Base-by-base conservation (phyloP, 1,140 invertebrate genomes). In the Elysia chlorotica region DNA sequence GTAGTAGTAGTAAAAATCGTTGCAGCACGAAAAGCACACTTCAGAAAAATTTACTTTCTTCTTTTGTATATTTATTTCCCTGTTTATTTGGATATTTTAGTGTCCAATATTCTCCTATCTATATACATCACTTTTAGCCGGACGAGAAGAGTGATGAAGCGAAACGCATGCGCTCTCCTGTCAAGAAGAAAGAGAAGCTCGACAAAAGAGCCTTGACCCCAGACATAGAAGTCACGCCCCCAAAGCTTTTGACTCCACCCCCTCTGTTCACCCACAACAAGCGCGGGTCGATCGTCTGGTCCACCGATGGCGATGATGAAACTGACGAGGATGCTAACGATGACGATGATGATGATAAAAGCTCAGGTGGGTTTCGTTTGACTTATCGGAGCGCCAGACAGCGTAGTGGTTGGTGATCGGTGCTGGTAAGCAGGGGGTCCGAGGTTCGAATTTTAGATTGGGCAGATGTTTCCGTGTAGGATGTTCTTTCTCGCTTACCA, bases 171-270 rank as follows among this genome's bases (percentile, higher is more conserved):
- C 56, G 56, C 10, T 17, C 56, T 19, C 56, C 56, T 10, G 25
- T 59, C 56, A 59, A 59, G 56, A 59, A 59, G 56, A 59, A 59
- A 25, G 56, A 59, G 28, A 59, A 25, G 25, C 10, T 59, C 6
- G 56, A 59, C 6, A 19, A 25, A 6, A 59, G 25, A 25, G 25
- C 25, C 56, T 6, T 30, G 17, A 19, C 56, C 28, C 56, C 56
- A 6, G 19, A 19, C 6, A 10, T 25, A 10, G 19, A 19, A 59
- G 56, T 10, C 17, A 19, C 56, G 6, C 19, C 56, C 28, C 10
- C 19, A 17, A 6, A 19, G 10, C 10, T 17, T 6, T 25, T 30
- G 28, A 6, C 25, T 6, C 56, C 56, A 6, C 56, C 56, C 10
- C 17, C 28, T 28, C n/a, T n/a, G n/a, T 28, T 28, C 25, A 17